Base-by-base conservation (phyloP, 2,113 vertebrate species). In the Ochotona princeps region DNA sequence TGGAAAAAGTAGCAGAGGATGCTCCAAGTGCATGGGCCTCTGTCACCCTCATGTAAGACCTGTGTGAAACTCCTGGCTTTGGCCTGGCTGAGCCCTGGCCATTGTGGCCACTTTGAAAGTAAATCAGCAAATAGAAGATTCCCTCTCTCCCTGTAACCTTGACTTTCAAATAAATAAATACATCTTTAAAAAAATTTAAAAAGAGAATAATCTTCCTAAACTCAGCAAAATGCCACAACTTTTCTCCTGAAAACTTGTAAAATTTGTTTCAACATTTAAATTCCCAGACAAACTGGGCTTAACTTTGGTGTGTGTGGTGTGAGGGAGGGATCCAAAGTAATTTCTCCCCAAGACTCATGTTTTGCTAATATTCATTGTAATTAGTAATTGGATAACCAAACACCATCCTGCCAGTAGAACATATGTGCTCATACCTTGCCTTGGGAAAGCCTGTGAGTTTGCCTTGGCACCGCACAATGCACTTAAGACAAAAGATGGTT, bases 251-350 rank as follows among this genome's bases (percentile, higher is more conserved):
- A 70, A 88, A 54, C 1, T 38, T 78, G 70, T 65, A 65, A 65
- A 25, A 66, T 73, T 82, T 89, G 51, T 83, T 96, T 89, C 49
- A 51, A 25, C 23, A 72, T 82, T 86, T 63, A 74, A 88, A 54
- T 92, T 44, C 25, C 61, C 67, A 78, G 67, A n/a, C 54, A 32
- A 35, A 38, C 35, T 51, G 57, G 82, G 28, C 30, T n/a, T 51
- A 35, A 38, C 32, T 75, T 89, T 93, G 30, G 18, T 57, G 35
- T 38, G 20, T 73, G 11, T 70, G 32, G 23, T 81, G 69, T 63
- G 78, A 90, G 49, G 76, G 20, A 79, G 21, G 49, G n/a, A 83
- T 65, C 28, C 35, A 79, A 83, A 74, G 65, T 47, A 2, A 85
- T 30, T 91, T 84, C 30, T 80, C 7, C 11, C 30, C 57, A 32